Base-by-base conservation (phyloP, 2,888 invertebrate genomes). In the Schrankia costaestrigalis region DNA sequence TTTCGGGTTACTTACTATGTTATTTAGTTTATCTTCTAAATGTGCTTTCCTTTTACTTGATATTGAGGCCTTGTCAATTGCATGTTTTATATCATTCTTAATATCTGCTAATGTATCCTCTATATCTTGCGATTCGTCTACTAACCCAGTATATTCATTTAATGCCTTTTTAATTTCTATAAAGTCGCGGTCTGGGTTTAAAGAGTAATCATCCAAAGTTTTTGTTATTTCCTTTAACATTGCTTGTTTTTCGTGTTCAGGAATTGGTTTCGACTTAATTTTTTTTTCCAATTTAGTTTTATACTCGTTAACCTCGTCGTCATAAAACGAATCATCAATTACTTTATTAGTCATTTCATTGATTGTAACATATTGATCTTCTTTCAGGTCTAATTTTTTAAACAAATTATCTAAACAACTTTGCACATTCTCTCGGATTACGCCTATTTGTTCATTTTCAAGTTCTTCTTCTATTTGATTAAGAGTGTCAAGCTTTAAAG, bases 1-100 rank as follows among this genome's bases (percentile, higher is more conserved):
- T 11, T 9, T 11, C 6, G 47, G 22, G 18, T 26, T 23, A 15
- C 48, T 40, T 12, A 38, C 17, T 15, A 36, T 47, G 9, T 3
- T 21, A 8, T 8, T 8, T 4, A 52, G 3, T 7, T 33, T n/a
- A n/a, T n/a, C n/a, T 24, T 30, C 28, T 3, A 56, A 32, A 6
- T 6, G 7, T 6, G 11, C 4, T 24, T 32, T 32, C n/a, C 26
- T 27, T 3, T 28, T 21, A n/a, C n/a, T 10, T 7, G 31, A 15
- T 10, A 32, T 6, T 1, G 13, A 1, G 2, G 9, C 1, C 11
- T 25, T 13, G 1, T 32, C 8, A 6, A 37, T 21, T 12, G 6
- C 10, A 4, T 29, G 24, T n/a, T 19, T 26, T 2, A 29, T 14
- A 3, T 29, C 15, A 11, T 37, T 25, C 9, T 29, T 26, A 4